phyloP scores from a whole-genome alignment of 2,113 vertebrate genomes.

The Sylvia atricapilla region DNA sequence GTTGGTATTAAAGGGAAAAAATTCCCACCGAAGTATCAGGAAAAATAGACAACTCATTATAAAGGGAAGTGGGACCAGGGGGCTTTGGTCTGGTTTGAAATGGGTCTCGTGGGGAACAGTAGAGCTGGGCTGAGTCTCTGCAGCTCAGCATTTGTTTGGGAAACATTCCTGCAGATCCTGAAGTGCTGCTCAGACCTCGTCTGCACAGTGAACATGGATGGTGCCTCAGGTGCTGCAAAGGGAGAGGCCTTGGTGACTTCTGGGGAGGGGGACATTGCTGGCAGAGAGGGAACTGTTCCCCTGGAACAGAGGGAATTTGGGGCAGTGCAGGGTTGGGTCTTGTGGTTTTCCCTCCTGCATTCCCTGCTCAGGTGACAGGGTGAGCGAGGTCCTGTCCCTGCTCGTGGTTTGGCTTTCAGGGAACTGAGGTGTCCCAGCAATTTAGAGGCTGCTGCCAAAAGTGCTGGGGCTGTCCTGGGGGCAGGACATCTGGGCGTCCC shows the following conservation, averaged over 20 bases:
- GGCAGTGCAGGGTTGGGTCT: accelerated
- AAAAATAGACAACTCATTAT: not conserved
- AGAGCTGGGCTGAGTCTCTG: not conserved
- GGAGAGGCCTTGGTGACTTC: not conserved
- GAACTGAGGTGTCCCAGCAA: not conserved
- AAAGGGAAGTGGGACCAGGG: not conserved
- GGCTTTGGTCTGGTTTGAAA: not conserved
- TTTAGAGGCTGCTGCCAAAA: accelerated
- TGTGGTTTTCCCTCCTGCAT: not conserved
- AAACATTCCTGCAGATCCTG: not conserved
- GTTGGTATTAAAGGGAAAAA: not conserved
- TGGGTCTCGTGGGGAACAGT: accelerated
- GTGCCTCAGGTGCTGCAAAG: accelerated
- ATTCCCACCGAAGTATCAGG: not conserved
- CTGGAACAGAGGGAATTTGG: not conserved
- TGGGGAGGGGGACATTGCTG: not conserved
- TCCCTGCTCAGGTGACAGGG: accelerated
- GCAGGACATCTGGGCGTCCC: accelerated
- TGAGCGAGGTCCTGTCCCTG: accelerated
- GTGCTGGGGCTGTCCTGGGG: not conserved
- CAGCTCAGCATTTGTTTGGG: not conserved
- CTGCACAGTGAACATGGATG: accelerated
- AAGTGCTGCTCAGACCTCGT: accelerated
- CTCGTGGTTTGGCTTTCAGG: not conserved
- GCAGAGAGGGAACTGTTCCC: not conserved